Evolutionary conservation across 2,113 vertebrate species (phyloP), one percentile per base, ranked within the genome.

Genomic region (Oncorhynchus kisutch): DNA sequence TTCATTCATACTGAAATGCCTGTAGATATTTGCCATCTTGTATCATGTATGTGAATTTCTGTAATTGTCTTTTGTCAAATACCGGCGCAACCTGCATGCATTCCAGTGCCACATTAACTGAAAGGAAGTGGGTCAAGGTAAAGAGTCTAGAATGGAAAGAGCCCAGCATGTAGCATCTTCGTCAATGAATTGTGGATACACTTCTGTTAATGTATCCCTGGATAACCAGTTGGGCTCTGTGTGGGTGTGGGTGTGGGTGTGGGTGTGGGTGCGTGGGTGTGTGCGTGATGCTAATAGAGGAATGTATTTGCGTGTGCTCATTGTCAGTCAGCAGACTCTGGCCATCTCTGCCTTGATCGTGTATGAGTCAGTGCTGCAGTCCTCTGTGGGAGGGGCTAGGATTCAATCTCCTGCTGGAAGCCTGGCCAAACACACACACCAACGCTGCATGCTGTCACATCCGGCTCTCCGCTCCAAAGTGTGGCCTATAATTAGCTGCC

Each of bases 301-400:
- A 54, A 18, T 54, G 51, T 54, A 54, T 54, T 65, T 34, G 78
- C 29, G 73, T 39, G 67, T 20, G 64, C 75, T 72, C 71, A 77
- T 68, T 87, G 88, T 80, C 86, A 89, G 88, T 92, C 83, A 86
- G 86, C 86, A 90, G 82, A 91, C 86, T 84, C 79, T 80, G 77
- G 83, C 82, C 84, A 80, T 88, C 87, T 92, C 88, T 90, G 89
- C 88, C 90, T 91, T 89, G 89, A 90, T 90, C 88, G 91, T 88
- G 91, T 87, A 91, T 94, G 93, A 94, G 91, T 94, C 93, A 94
- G 91, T 92, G 90, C 88, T 93, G 93, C 93, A 91, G 92, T 89
- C 89, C 91, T 91, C 88, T 85, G 92, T 93, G 88, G 93, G 92
- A 91, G 92, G 90, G 90, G 92, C 90, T 84, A 89, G 78, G 87